phyloP scores from a whole-genome alignment of 2,797 vertebrate genomes.

The Rhinogobio ventralis region DNA sequence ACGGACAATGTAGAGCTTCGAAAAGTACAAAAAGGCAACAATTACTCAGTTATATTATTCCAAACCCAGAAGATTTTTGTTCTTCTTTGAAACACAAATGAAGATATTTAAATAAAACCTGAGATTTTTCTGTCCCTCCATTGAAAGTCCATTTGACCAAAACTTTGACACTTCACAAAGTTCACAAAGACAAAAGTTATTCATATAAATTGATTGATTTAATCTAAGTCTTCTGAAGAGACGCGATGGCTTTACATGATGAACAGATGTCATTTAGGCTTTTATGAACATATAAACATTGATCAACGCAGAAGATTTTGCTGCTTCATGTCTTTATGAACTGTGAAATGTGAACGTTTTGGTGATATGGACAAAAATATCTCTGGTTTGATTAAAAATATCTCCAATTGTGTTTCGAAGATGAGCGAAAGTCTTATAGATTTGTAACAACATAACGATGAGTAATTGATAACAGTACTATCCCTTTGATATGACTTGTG shows the following conservation, averaged over 20 bases:
- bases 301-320: neutral
- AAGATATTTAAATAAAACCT: neutral
- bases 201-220: neutral
- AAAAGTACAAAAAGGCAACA: neutral
- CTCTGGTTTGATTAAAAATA: too few species aligned
- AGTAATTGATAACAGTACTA: neutral
- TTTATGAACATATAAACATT: neutral
- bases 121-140: neutral
- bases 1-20: neutral
- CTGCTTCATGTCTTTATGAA: neutral
- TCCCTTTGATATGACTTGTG: neutral
- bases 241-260: too few species aligned
- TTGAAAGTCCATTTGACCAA: neutral
- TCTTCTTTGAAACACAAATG: neutral
- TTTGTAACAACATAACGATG: conserved; percentile 3
- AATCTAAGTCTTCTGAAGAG: too few species aligned
- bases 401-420: too few species aligned
- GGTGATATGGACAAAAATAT: too few species aligned
- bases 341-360: neutral
- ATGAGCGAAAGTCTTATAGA: neutral
- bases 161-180: neutral
- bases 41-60: neutral
- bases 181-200: neutral
- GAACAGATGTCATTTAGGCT: neutral
- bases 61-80: neutral